These are phyloP conservation scores for Crambe crambe DNA, from an alignment of 37 sponge, comb jelly and placozoan genomes.

Conservation along the genomic window DNA sequence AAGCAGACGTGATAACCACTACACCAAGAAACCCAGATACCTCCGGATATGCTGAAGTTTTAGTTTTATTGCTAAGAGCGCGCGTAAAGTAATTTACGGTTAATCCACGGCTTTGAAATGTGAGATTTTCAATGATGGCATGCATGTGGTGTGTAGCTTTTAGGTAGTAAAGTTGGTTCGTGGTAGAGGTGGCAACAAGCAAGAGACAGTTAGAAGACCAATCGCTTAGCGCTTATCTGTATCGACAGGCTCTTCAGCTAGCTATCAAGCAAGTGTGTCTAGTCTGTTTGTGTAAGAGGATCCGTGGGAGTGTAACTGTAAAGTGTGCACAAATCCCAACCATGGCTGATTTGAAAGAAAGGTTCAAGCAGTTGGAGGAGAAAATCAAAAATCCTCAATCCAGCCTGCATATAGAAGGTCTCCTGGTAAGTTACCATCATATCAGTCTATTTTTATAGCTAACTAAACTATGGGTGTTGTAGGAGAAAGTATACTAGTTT, in stretches of 20 bases:
- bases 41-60: background rate
- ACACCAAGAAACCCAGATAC: conserved; percentile 82
- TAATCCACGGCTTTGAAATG: background rate
- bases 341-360: conserved; percentile 38
- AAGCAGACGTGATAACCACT: conserved; percentile 98
- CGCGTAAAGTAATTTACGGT: background rate
- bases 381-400: conserved; percentile 46
- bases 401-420: conserved; percentile 55
- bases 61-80: background rate
- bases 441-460: too few species aligned
- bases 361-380: conserved; percentile 34
- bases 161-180: too few species aligned
- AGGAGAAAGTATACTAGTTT: too few species aligned
- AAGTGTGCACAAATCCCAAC: background rate
- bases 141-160: too few species aligned
- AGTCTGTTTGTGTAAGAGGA: background rate
- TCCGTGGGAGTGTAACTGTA: conserved; percentile 16
- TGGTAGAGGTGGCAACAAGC: background rate
- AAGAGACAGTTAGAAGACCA: background rate
- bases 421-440: conserved; percentile 67
- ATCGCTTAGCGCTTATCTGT: background rate
- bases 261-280: background rate
- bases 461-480: too few species aligned
- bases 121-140: too few species aligned
- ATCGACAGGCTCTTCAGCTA: background rate